These are phyloP conservation scores for Mylabris sibirica DNA, from an alignment of 2,888 invertebrate species.

Conservation along the genomic window DNA sequence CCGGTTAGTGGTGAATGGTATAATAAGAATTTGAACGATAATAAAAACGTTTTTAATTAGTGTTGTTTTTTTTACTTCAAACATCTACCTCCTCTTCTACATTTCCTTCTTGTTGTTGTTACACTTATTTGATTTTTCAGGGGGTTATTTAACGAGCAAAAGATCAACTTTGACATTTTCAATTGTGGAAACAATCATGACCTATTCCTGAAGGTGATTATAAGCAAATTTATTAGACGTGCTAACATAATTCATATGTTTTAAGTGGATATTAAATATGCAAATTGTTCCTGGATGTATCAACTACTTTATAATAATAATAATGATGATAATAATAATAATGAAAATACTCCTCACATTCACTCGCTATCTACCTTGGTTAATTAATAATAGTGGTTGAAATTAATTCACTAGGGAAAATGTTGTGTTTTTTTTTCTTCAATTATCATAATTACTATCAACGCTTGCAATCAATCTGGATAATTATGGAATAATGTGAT, in stretches of 20 bases:
- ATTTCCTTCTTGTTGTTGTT: too few relatives aligned
- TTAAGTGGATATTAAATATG: conserved; percentile 32
- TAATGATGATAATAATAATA: not conserved
- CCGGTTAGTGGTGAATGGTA: not conserved
- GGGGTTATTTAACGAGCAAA: not conserved
- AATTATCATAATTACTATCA: too few relatives aligned
- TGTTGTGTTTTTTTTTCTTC: too few relatives aligned
- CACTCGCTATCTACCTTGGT: not conserved
- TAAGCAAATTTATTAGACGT: conserved; percentile 25
- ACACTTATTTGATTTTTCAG: too few relatives aligned
- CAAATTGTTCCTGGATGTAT: conserved; percentile 25
- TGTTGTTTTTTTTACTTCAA: too few relatives aligned
- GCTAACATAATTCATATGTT: conserved; percentile 25
- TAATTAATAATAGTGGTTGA: not conserved
- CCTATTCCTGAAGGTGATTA: conserved; percentile 23
- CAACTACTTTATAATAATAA: conserved; percentile 6
- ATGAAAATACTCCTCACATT: not conserved
- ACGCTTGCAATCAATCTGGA: too few relatives aligned
- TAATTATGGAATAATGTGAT: not conserved
- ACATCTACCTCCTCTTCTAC: too few relatives aligned
- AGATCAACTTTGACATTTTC: conserved; percentile 21
- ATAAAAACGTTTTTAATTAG: too few relatives aligned
- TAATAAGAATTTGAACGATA: too few relatives aligned
- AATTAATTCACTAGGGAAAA: too few relatives aligned
- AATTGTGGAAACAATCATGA: conserved; percentile 23